Evolutionary conservation across 1,140 invertebrate genomes (phyloP).

Genomic region (Drosophila virilis): DNA sequence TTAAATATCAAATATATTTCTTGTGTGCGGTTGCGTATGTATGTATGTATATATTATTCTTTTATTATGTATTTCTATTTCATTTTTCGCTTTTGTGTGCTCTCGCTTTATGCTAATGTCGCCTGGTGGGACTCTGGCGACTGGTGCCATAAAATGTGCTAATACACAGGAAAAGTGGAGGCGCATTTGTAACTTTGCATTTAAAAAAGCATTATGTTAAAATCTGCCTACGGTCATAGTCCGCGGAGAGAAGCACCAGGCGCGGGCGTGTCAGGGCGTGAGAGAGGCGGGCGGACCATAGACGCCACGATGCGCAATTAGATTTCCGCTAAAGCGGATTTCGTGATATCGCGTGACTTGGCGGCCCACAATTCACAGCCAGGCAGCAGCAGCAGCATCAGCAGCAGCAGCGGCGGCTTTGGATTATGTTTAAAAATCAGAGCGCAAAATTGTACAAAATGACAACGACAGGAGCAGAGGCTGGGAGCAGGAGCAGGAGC

Average conservation of each 20-base stretch:
- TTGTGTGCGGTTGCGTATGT: constrained; percentile 1
- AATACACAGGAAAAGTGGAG: constrained; percentile 62
- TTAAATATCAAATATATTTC: constrained; percentile 29
- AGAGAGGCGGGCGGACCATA: constrained; percentile 16
- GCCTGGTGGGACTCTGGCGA: constrained; percentile 29
- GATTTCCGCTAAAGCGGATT: constrained; percentile 82
- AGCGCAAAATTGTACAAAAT: constrained; percentile 82
- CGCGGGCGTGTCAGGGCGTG: background rate
- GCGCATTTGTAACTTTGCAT: constrained; percentile 81
- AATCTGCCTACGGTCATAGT: constrained; percentile 77
- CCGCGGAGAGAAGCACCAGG: constrained; percentile 14
- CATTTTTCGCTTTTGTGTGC: constrained; percentile 65
- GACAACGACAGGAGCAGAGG: constrained; percentile 56
- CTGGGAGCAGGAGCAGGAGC: background rate
- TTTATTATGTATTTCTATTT: constrained; percentile 59
- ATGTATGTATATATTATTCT: constrained; percentile 30
- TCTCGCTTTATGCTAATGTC: constrained; percentile 75
- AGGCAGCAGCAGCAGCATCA: constrained; percentile 33
- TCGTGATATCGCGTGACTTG: constrained; percentile 81
- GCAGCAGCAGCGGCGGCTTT: constrained; percentile 39
- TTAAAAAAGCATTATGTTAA: constrained; percentile 83
- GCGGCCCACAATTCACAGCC: constrained; percentile 62
- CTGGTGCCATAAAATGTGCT: constrained; percentile 78
- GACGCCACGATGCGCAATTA: constrained; percentile 78
- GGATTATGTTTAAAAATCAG: constrained; percentile 83